Percentiles rank a stretch among this genome's conserved stretches.
phyloP scores from a whole-genome alignment of 1,140 invertebrate genomes.

The Linepithema humile region DNA sequence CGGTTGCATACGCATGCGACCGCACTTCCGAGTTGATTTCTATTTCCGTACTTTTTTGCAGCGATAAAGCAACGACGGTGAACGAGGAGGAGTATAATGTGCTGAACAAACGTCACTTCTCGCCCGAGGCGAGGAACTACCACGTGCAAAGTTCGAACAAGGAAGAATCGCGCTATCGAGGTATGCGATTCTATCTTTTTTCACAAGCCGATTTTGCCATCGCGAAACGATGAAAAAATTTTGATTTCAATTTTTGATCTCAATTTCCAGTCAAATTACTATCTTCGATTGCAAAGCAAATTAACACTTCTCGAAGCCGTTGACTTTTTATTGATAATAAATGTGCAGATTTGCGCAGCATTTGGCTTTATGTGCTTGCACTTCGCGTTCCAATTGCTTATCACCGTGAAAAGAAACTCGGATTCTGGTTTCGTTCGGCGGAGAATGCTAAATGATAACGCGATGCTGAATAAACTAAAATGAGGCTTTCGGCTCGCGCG shows the following conservation, averaged over 20 bases:
- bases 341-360: too few relatives aligned
- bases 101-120: slow-evolving; percentile 70
- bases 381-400: too few relatives aligned
- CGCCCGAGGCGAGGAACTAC: slow-evolving; percentile 60
- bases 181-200: slow-evolving; percentile 2
- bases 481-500: background rate
- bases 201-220: background rate
- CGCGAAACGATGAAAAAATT: background rate
- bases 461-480: slow-evolving; percentile 30
- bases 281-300: too few relatives aligned
- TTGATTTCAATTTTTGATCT: background rate
- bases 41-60: slow-evolving; percentile 64
- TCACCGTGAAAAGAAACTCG: too few relatives aligned
- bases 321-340: background rate
- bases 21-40: background rate
- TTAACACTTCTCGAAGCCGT: background rate
- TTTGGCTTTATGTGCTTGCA: too few relatives aligned
- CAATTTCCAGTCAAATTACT: too few relatives aligned
- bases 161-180: slow-evolving; percentile 45
- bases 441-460: slow-evolving; percentile 22
- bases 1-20: background rate
- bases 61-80: slow-evolving; percentile 74
- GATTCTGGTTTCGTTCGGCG: too few relatives aligned
- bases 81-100: slow-evolving; percentile 75
- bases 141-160: slow-evolving; percentile 41